Evolutionary conservation across 2,113 vertebrate species (phyloP), one percentile per base, ranked within the genome.

Genomic region (Peucedramus taeniatus): DNA sequence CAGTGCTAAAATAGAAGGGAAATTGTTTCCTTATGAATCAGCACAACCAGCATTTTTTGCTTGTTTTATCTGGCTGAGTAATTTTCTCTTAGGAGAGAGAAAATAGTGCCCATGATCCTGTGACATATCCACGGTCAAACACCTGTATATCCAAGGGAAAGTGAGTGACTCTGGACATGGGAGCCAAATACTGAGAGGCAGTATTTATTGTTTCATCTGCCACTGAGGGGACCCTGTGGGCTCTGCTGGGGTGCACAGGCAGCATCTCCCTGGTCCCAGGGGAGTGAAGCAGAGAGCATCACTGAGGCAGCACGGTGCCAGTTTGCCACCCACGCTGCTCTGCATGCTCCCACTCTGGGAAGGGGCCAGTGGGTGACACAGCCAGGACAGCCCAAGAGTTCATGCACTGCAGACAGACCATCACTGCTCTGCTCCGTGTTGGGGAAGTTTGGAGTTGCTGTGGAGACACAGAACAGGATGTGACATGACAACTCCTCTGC

Each of bases 1-100:
- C 22, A 39, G 47, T 61, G 88, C 71, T 94, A 74, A 93, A 96
- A 86, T 61, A 92, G 86, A 65, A 87, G 21, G 80, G 66, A 89
- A 93, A 95, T 92, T 85, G 53, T 89, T 95, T 93, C 89, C 81
- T 87, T 71, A 37, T 96, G 95, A 96, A 87, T 96, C 95, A 96
- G 93, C 84, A 80, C 53, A 85, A 35, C 10, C n/a, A 33, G 40
- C n/a, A 61, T 87, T 79, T 91, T 92, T 51, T 57, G 45, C 74
- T 84, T 93, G 87, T 94, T 95, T 95, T 82, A 60, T 87, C 89
- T 92, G 87, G 89, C 69, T 17, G 60, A 93, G 64, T 60, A 84
- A 72, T 69, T 87, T 45, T 14, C 64, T 66, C 51, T 66, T 81
- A 63, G 26, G 39, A 78, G 81, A 50, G 35, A 87, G 56, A 80